Evolutionary conservation across 64 coral and sea anemone genomes (phyloP), one percentile per base, ranked within the genome.

Genomic region (Pachyseris speciosa): DNA sequence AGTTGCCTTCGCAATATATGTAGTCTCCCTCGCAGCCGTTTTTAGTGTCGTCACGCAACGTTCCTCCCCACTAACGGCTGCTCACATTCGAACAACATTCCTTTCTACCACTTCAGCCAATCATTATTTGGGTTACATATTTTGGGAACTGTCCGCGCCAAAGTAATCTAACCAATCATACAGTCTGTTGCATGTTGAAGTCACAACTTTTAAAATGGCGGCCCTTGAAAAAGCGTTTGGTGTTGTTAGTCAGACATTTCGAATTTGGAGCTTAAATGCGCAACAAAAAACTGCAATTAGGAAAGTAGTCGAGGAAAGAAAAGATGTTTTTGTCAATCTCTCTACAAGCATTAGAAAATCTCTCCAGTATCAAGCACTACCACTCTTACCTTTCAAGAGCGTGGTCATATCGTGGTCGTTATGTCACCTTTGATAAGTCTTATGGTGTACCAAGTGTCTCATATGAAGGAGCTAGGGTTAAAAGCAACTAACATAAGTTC

Each of bases 131-230:
- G 58, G 58, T 61, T 61, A 61, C 58, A 61, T 2, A 61, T 61
- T 20, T 61, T 7, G 58, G 27, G 58, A 61, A 61, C 58, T 61
- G 22, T 61, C 22, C 58, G 58, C 58, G 22, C 58, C 58, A 61
- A 61, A 61, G 58, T 61, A 61, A 61, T 61, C 58, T 61, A 61
- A 61, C 58, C 58, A 25, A 61, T 61, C 58, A 61, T 61, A 53
- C 1, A 17, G 50, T 53, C 20, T 53, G 3, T 53, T 53, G 13
- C 1, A 10, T 53, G 12, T 53, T 53, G 50, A 1, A 53, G 50
- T 53, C 50, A 53, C 13, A 53, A 17, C 7, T 9, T 15, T 53
- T 17, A 53, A 53, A 53, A 53, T 53, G 5, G 50, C 50, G 50
- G 20, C 50, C 50, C 20, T 53, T 53, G 50, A 53, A 53, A 17